Evolutionary conservation across 2,797 vertebrate genomes (phyloP).

Genomic region (Acrossocheilus fasciatus): DNA sequence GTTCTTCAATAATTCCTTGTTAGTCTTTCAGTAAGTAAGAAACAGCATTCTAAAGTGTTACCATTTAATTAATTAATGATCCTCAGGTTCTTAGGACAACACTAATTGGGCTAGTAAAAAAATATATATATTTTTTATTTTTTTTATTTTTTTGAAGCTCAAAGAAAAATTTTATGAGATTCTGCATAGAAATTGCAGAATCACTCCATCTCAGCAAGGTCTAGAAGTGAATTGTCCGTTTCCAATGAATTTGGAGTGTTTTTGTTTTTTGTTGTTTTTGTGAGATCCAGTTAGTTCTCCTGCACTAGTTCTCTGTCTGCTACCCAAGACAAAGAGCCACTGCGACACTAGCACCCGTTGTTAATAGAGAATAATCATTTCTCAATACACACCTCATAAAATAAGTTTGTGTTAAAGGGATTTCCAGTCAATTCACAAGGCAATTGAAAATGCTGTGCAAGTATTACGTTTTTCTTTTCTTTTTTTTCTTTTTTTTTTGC

Average conservation of each 20-base stretch:
- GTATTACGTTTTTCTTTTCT: not conserved
- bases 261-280: not conserved
- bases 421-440: not conserved
- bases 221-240: not conserved
- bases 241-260: not conserved
- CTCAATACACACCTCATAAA: constrained; percentile 6
- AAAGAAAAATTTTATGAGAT: too few species aligned
- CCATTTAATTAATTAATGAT: not conserved
- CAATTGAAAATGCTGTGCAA: not conserved
- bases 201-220: not conserved
- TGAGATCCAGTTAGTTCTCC: not conserved
- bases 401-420: not conserved
- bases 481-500: constrained; percentile 3
- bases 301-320: not conserved
- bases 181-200: not conserved
- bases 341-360: not conserved
- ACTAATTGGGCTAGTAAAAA: not conserved
- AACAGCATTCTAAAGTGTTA: too few species aligned
- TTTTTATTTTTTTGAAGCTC: not conserved
- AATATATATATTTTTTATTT: too few species aligned
- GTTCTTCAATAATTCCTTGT: too few species aligned
- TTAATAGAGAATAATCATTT: constrained; percentile 9
- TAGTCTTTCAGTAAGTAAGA: too few species aligned
- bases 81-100: not conserved
- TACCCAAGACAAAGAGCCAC: not conserved